These are phyloP conservation scores for Apamea anceps DNA, from an alignment of 2,888 invertebrate species.

Conservation along the genomic window DNA sequence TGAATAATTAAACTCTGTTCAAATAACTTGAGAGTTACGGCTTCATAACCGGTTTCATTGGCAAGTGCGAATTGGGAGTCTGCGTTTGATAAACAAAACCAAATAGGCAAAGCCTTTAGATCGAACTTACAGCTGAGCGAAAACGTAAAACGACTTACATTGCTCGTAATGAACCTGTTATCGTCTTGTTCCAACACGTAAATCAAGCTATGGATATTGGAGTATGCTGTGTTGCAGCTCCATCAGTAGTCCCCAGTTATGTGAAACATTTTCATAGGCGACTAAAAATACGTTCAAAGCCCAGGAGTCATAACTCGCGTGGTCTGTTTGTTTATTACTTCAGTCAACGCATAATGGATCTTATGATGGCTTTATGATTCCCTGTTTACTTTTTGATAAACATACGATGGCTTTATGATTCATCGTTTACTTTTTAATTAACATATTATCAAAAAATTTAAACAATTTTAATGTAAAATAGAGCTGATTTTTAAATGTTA, in stretches of 20 bases:
- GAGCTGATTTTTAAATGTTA: constrained; percentile 28
- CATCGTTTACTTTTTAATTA: constrained; percentile 59
- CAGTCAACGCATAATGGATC: constrained; percentile 69
- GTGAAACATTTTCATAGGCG: constrained; percentile 49
- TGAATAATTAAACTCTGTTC: constrained; percentile 50
- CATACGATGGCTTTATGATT: constrained; percentile 59
- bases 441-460: constrained; percentile 21
- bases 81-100: constrained; percentile 54
- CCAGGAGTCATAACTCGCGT: constrained; percentile 52
- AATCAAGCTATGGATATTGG: constrained; percentile 35
- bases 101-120: constrained; percentile 23
- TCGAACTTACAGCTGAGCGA: background rate
- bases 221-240: constrained; percentile 1
- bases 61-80: constrained; percentile 31
- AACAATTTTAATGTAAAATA: constrained; percentile 41
- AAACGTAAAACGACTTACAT: constrained; percentile 11
- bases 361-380: constrained; percentile 61
- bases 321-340: constrained; percentile 69
- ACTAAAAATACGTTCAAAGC: constrained; percentile 59
- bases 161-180: background rate
- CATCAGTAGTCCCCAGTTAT: constrained; percentile 3
- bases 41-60: constrained; percentile 55
- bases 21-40: constrained; percentile 48
- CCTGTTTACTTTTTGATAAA: constrained; percentile 61
- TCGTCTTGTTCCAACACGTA: background rate